Evolutionary conservation across 2,888 invertebrate genomes (phyloP), one percentile per base, ranked within the genome.

Genomic region (Callyntrura sp.): DNA sequence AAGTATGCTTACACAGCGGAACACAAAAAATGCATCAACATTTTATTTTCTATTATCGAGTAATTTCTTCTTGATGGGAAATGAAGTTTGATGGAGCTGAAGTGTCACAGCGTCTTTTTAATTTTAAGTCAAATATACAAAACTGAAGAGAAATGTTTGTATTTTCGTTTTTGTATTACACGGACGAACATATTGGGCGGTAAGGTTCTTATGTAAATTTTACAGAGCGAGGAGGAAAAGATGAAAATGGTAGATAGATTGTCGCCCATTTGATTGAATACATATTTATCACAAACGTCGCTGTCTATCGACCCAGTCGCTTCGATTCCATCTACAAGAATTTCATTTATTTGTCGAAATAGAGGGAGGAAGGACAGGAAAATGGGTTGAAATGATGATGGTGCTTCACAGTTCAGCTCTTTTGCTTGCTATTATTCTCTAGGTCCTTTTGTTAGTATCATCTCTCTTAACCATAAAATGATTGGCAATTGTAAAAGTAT

Each of bases 391-490:
- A 43, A 60, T 35, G 79, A 57, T 57, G 86, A 65, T 55, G 70
- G 55, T 17, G 62, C 55, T 60, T 79, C 14, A 14, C 45, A 43
- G 28, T 11, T n/a, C 62, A 48, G 82, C 9, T 51, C 35, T 35
- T 35, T 35, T 35, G 23, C 28, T 48, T 73, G 17, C 9, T 43
- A 68, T 68, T 76, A 70, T 45, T 57, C 43, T 12, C 20, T 20
- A n/a, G 57, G 68, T 84, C 70, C 65, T 45, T 82, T 90, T 85
- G 78, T 76, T 51, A 62, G 57, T 28, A 85, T 85, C 85, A 85
- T 73, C 70, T 70, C 51, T 84, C 23, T 73, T 62, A 55, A 35
- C 11, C 51, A 78, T 62, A 85, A 73, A 78, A 85, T 85, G 85
- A 85, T 85, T 62, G 73, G 62, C 85, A 48, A 78, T 48, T 62